Conservation (phyloP, 2,888 invertebrate genomes). For the Bibio marci region DNA sequence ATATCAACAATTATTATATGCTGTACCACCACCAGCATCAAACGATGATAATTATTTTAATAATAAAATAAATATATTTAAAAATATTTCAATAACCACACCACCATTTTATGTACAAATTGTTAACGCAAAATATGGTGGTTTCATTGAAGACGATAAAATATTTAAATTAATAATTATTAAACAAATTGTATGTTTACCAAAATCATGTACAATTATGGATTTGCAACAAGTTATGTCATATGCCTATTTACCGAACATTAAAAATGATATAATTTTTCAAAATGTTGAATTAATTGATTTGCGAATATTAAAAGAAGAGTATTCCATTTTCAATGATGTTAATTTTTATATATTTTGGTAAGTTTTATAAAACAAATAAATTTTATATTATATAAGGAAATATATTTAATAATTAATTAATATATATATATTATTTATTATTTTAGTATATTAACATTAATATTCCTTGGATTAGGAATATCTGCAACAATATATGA, state of each 20-base stretch:
- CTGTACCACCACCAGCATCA: too few species aligned
- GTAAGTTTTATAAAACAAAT: conserved; percentile 15
- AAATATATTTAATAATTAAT: too few species aligned
- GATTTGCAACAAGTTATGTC: conserved; percentile 18
- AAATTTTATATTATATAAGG: too few species aligned
- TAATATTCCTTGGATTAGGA: not conserved
- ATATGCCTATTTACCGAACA: conserved; percentile 11
- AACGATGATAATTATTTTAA: too few species aligned
- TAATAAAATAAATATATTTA: not conserved
- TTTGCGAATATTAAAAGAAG: conserved; percentile 14
- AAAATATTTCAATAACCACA: not conserved
- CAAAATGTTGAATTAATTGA: conserved; percentile 15
- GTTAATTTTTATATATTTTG: conserved; percentile 16
- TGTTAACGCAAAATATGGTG: conserved; percentile 14
- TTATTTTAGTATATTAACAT: not conserved
- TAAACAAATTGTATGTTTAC: conserved; percentile 19
- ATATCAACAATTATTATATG: not conserved
- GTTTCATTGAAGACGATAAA: conserved; percentile 2
- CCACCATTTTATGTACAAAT: conserved; percentile 18
- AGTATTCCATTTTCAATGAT: conserved; percentile 17
- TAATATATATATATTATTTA: too few species aligned
- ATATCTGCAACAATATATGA: not conserved
- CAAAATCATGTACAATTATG: conserved; percentile 15
- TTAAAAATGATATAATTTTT: conserved; percentile 16
- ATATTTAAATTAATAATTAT: conserved; percentile 13